Evolutionary conservation across 2,888 invertebrate genomes (phyloP), one percentile per base, ranked within the genome.

Genomic region (Ceramica pisi): DNA sequence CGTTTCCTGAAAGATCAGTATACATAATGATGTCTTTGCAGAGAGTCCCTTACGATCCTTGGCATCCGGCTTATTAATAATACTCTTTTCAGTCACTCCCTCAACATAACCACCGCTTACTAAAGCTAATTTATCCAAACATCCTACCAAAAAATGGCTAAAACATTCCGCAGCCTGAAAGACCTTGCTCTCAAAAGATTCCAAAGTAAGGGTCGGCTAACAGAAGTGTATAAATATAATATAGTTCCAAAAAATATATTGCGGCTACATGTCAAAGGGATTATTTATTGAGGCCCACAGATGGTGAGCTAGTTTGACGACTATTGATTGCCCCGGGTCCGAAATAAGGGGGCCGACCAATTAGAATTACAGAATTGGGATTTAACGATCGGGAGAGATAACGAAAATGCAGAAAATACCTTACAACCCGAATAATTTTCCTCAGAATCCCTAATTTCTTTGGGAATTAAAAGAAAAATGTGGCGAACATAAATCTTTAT

Each of bases 341-440:
- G 72, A 71, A 73, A 73, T 78, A 83, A 78, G 71, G 78, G 77
- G 78, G n/a, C 57, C 44, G 57, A 56, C 60, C 82, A 86, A 85
- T 84, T 84, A 84, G 78, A 81, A 72, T 82, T 70, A 84, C 82
- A 72, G 75, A 80, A 82, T 75, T 67, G 67, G 67, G 73, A 84
- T 67, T 77, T 75, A 80, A 78, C 60, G 66, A 64, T 83, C 53
- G 44, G 64, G 71, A 68, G 68, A 81, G 77, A 79, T 75, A 78
- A 69, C 70, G 75, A 74, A 67, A 68, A 68, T 65, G 60, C 64
- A 78, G 72, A 74, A 62, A 65, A 62, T 61, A 63, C 44, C 56
- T 56, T 35, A 50, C 31, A 31, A 56, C 38, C 61, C 35, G 35
- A 55, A 76, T 63, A 68, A 78, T 68, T 64, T 60, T 62, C 16